phyloP scores from a whole-genome alignment of 2,113 vertebrate species.

The Craseonycteris thonglongyai region DNA sequence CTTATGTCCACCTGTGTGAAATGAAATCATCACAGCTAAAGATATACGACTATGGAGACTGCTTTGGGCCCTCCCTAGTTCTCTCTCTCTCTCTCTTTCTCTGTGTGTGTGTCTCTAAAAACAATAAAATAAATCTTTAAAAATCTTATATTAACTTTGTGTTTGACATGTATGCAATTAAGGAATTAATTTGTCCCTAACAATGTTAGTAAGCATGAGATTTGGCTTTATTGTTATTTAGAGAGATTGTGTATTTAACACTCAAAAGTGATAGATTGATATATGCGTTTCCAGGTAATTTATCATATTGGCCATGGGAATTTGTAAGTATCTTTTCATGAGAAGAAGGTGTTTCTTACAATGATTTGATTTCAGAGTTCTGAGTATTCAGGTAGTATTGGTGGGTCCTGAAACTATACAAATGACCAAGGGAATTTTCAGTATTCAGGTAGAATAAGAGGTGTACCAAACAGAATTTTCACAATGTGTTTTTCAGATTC shows the following conservation, averaged over 20 bases:
- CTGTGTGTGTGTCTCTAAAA: too few relatives aligned
- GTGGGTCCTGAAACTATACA: neutral
- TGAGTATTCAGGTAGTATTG: neutral
- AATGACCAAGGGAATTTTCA: neutral
- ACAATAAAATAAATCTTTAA: too few relatives aligned
- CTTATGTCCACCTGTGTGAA: too few relatives aligned
- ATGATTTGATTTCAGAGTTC: neutral
- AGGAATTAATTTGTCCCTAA: neutral
- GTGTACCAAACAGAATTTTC: neutral
- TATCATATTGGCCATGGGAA: neutral
- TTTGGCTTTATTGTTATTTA: neutral
- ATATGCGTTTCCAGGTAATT: neutral
- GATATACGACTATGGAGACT: too few relatives aligned
- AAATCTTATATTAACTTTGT: neutral
- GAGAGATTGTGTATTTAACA: neutral
- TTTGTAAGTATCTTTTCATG: neutral
- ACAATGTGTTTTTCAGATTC: neutral
- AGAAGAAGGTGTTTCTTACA: neutral
- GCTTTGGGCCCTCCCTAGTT: too few relatives aligned
- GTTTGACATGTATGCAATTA: neutral
- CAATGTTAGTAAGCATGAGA: neutral
- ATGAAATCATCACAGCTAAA: too few relatives aligned
- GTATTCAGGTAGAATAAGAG: neutral
- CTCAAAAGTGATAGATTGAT: too few relatives aligned
- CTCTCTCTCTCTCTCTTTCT: too few relatives aligned